phyloP scores from a whole-genome alignment of 2,113 vertebrate species.

The Pachycephala philippinensis region DNA sequence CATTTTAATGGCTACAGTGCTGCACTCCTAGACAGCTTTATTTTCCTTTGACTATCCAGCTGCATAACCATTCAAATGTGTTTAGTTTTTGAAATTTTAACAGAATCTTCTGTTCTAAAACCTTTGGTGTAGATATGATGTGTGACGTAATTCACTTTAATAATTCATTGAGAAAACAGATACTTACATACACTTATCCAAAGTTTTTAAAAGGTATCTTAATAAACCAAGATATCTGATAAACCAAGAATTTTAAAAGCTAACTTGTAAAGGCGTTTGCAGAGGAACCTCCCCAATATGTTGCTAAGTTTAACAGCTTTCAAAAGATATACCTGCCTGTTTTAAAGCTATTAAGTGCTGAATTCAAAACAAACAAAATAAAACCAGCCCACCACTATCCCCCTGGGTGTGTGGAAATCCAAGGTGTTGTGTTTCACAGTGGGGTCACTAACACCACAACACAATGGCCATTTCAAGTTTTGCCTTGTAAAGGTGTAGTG shows the following conservation, averaged over 20 bases:
- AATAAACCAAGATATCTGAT: background rate
- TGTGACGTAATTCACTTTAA: accelerated
- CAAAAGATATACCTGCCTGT: background rate
- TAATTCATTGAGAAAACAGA: background rate
- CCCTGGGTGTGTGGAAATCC: background rate
- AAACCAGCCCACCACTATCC: background rate
- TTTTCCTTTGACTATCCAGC: background rate
- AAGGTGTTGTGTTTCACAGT: background rate
- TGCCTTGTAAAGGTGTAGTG: background rate
- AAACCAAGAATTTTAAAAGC: background rate
- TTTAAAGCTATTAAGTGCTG: background rate
- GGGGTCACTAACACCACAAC: background rate
- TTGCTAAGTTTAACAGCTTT: background rate
- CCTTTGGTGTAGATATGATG: background rate
- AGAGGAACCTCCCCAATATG: background rate
- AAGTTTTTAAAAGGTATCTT: background rate
- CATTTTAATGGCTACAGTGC: background rate
- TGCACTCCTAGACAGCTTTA: background rate
- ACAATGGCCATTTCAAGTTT: background rate
- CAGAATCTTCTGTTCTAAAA: background rate
- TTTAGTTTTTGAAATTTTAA: background rate
- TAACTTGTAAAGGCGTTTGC: background rate
- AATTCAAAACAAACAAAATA: background rate
- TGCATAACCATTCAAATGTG: background rate
- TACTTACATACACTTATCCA: background rate